Percentiles rank a stretch among this genome's conserved stretches.
Evolutionary conservation across 1,140 invertebrate genomes (phyloP).

Genomic region (Gonioctena quinquepunctata): DNA sequence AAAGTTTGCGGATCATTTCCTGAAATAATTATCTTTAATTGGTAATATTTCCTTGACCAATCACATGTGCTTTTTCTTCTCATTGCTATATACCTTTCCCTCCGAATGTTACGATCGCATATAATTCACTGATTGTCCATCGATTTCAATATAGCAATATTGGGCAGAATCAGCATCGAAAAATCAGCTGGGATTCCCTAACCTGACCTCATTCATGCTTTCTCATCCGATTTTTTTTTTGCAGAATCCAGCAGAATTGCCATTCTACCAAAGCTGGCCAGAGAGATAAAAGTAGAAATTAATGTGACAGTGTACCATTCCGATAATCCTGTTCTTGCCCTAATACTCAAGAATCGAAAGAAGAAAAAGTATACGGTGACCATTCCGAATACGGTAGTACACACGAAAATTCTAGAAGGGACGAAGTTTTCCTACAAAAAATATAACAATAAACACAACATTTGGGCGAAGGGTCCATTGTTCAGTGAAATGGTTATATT

Average conservation of each 20-base stretch:
- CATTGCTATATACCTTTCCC: too few species aligned
- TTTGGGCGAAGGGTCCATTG: slow-evolving; percentile 63
- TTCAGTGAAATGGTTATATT: slow-evolving; percentile 63
- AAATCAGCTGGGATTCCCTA: background rate
- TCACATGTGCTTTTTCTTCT: too few species aligned
- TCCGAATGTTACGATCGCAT: too few species aligned
- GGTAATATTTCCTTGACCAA: too few species aligned
- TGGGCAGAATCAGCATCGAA: too few species aligned
- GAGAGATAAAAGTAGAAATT: slow-evolving; percentile 43
- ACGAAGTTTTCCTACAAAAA: slow-evolving; percentile 61
- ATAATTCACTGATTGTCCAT: too few species aligned
- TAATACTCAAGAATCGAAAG: slow-evolving; percentile 55
- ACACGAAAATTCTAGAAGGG: slow-evolving; percentile 57
- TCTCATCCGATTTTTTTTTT: background rate
- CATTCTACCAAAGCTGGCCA: slow-evolving; percentile 54
- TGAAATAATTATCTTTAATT: too few species aligned
- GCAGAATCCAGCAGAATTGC: slow-evolving; percentile 61
- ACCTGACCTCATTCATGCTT: background rate
- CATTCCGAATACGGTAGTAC: slow-evolving; percentile 46
- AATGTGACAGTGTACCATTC: slow-evolving; percentile 31
- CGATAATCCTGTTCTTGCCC: slow-evolving; percentile 39
- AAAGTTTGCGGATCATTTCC: too few species aligned
- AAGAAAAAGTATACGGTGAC: slow-evolving; percentile 48
- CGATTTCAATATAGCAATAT: too few species aligned
- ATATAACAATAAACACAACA: slow-evolving; percentile 56